These are phyloP conservation scores for Oreohelix idahoensis DNA, from an alignment of 1,140 invertebrate genomes.

Conservation along the genomic window DNA sequence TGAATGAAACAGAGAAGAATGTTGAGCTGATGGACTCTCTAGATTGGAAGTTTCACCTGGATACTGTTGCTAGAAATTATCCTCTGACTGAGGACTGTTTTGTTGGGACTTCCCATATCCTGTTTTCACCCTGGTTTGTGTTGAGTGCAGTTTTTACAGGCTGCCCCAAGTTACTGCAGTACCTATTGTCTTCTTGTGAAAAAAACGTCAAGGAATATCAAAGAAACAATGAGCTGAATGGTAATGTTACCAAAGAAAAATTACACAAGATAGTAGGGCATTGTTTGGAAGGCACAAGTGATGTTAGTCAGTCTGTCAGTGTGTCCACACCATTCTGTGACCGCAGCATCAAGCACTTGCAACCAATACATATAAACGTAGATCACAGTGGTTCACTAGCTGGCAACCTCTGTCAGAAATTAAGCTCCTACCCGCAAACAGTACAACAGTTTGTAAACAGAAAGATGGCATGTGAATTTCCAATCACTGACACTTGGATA, in stretches of 20 bases:
- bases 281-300: not conserved
- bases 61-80: not conserved
- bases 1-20: not conserved
- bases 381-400: too few species aligned
- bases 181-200: not conserved
- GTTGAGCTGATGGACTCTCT: not conserved
- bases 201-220: not conserved
- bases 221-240: not conserved
- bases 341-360: not conserved
- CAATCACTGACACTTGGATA: conserved; percentile 41
- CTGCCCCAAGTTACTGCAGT: not conserved
- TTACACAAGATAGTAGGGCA: not conserved
- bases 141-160: not conserved
- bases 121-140: not conserved
- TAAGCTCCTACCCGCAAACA: not conserved
- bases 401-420: too few species aligned
- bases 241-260: not conserved
- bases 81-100: not conserved
- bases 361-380: not conserved
- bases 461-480: conserved; percentile 23
- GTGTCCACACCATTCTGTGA: not conserved
- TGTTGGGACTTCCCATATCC: too few species aligned
- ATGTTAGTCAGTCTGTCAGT: not conserved
- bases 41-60: not conserved
- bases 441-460: conserved; percentile 5